phyloP scores from a whole-genome alignment of 2,113 vertebrate species.

The Nothocercus julius region DNA sequence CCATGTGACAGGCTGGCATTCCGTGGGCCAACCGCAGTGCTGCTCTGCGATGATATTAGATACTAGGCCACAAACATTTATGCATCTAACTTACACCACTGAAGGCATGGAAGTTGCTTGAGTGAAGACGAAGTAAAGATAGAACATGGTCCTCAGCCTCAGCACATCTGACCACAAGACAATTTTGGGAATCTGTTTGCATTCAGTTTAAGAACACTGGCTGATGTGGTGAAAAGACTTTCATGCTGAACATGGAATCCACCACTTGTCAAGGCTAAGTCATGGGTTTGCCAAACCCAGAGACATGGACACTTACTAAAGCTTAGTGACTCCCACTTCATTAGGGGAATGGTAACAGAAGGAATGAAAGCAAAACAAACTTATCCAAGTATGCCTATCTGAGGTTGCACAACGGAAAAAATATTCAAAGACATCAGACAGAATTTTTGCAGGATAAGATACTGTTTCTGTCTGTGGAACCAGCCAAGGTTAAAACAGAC shows the following conservation, averaged over 20 bases:
- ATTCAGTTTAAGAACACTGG: not conserved
- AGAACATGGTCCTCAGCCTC: accelerated
- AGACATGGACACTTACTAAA: not conserved
- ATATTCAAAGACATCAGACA: not conserved
- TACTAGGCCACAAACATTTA: not conserved
- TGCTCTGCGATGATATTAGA: not conserved
- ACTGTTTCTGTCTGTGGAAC: not conserved
- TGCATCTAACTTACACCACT: conserved; percentile 16
- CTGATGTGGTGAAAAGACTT: not conserved
- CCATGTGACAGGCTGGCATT: conserved; percentile 10
- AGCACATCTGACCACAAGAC: not conserved
- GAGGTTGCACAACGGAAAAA: not conserved
- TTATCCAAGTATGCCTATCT: not conserved
- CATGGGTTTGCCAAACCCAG: not conserved
- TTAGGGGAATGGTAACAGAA: not conserved
- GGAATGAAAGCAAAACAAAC: not conserved
- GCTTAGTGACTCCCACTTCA: not conserved
- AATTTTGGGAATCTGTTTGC: not conserved
- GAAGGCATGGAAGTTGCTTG: not conserved
- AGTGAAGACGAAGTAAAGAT: not conserved
- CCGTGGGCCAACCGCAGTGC: not conserved
- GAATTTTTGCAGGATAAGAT: not conserved
- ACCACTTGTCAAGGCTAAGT: not conserved
- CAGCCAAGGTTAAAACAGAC: not conserved
- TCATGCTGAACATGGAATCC: not conserved